A percentile compares a stretch with the other conserved stretches of the same genome.
phyloP scores from a whole-genome alignment of 2,113 vertebrate species.

The Calidris pugnax region DNA sequence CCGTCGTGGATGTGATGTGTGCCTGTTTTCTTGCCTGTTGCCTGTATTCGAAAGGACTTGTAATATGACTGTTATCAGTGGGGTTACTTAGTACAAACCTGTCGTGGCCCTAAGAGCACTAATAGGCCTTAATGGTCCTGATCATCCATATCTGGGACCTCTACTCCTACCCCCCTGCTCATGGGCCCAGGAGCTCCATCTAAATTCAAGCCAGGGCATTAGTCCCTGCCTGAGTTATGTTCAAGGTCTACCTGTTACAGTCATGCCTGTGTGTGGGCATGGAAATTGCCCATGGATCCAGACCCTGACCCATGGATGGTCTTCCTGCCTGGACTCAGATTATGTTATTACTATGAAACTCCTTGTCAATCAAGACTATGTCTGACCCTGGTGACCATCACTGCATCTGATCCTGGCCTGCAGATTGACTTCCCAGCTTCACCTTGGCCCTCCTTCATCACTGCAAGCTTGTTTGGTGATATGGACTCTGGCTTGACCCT shows the following conservation, averaged over 20 bases:
- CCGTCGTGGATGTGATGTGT: background rate
- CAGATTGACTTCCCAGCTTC: background rate
- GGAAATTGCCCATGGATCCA: background rate
- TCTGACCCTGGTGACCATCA: background rate
- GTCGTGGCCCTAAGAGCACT: background rate
- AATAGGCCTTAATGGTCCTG: background rate
- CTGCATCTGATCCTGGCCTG: background rate
- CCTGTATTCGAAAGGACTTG: background rate
- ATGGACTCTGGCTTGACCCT: background rate
- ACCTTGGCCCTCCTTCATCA: background rate
- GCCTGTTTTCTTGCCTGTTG: accelerated
- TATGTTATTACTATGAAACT: background rate
- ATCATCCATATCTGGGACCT: background rate
- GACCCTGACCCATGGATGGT: background rate
- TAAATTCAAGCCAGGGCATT: background rate
- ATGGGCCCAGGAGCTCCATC: background rate
- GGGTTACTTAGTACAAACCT: background rate
- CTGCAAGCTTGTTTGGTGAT: background rate
- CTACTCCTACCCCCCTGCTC: background rate
- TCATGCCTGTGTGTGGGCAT: background rate
- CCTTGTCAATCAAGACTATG: background rate
- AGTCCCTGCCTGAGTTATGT: background rate
- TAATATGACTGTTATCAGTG: background rate
- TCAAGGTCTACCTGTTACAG: background rate
- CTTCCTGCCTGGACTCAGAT: background rate